phyloP scores from a whole-genome alignment of 1,140 invertebrate genomes.

The Trichonephila inaurata region DNA sequence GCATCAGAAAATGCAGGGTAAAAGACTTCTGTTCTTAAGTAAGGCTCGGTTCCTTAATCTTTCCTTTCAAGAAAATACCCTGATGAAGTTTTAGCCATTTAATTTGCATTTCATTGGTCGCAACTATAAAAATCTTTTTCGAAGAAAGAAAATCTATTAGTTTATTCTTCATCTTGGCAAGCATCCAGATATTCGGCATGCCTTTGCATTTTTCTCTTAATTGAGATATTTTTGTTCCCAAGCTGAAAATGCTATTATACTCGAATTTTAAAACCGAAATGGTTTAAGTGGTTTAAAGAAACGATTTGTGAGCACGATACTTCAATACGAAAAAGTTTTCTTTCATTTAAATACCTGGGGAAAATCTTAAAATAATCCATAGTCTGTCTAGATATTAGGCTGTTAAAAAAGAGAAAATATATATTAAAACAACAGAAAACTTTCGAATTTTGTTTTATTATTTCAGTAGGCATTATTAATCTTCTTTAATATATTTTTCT shows the following conservation, averaged over 20 bases:
- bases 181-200: conserved; percentile 22
- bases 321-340: conserved; percentile 48
- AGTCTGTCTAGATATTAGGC: background rate
- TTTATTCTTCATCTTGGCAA: conserved; percentile 59
- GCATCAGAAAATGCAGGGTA: background rate
- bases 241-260: conserved; percentile 58
- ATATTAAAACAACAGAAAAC: conserved; percentile 25
- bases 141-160: conserved; percentile 69
- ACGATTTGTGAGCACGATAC: conserved; percentile 61
- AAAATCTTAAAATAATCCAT: conserved; percentile 40
- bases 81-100: conserved; percentile 71
- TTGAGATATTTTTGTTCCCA: conserved; percentile 67
- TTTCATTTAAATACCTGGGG: conserved; percentile 34
- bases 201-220: conserved; percentile 47
- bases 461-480: conserved; percentile 13
- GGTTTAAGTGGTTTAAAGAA: conserved; percentile 72
- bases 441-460: conserved; percentile 17
- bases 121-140: conserved; percentile 60
- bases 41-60: conserved; percentile 49
- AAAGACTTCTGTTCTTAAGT: conserved; percentile 3
- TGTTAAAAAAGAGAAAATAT: background rate
- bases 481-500: conserved; percentile 38
- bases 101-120: conserved; percentile 72
- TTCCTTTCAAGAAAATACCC: conserved; percentile 55
- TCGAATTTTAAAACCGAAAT: conserved; percentile 61